phyloP scores from a whole-genome alignment of 2,113 vertebrate species.

The Saccopteryx bilineata region DNA sequence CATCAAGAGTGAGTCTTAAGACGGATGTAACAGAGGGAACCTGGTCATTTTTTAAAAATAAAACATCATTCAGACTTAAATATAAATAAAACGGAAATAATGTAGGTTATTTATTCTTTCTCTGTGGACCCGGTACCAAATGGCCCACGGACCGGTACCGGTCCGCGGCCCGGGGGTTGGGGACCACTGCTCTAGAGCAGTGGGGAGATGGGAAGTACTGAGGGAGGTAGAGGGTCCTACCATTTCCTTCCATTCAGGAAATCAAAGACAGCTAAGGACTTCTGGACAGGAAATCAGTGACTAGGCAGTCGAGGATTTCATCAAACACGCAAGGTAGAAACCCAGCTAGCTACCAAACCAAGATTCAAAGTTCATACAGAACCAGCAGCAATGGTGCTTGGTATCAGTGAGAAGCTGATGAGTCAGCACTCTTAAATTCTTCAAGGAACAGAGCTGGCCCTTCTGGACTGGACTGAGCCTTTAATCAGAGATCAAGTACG shows the following conservation, averaged over 20 bases:
- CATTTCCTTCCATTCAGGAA: background rate
- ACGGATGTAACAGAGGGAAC: too few relatives aligned
- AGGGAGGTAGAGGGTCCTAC: background rate
- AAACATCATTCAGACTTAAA: too few relatives aligned
- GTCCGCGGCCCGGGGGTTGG: too few relatives aligned
- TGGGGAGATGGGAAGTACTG: rapidly evolving
- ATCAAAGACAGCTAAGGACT: background rate
- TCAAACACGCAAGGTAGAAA: background rate
- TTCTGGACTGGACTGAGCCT: background rate
- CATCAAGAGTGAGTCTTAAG: too few relatives aligned
- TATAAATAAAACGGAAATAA: too few relatives aligned
- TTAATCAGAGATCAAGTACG: background rate
- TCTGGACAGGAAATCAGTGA: background rate
- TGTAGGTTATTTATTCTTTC: too few relatives aligned
- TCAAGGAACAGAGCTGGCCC: background rate
- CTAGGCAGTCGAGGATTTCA: background rate
- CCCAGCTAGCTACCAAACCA: background rate
- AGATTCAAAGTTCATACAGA: background rate
- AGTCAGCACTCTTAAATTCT: background rate
- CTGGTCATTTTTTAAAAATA: too few relatives aligned
- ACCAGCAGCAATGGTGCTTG: background rate
- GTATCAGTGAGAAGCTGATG: background rate
- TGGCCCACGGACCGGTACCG: too few relatives aligned
- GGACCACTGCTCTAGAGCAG: too few relatives aligned
- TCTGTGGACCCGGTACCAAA: too few relatives aligned